These are phyloP conservation scores for Apteryx mantelli DNA, from an alignment of 2,113 vertebrate species.

Conservation along the genomic window DNA sequence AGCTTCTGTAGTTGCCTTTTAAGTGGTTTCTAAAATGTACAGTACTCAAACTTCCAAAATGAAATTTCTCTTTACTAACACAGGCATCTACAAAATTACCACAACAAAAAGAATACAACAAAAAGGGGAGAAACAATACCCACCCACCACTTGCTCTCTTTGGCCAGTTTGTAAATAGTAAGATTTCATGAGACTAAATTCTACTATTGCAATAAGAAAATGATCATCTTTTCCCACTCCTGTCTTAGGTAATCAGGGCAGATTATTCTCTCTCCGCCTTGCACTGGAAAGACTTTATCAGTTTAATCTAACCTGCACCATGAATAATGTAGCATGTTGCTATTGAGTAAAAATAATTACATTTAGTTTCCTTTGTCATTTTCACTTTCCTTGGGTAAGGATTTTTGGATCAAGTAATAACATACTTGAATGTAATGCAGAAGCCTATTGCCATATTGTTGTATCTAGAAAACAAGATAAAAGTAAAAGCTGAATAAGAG, in stretches of 20 bases:
- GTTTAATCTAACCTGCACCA: neutral
- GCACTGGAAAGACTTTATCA: neutral
- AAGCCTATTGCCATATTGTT: neutral
- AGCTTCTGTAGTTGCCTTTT: neutral
- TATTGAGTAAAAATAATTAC: neutral
- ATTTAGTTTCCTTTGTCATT: neutral
- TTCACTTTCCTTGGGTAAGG: neutral
- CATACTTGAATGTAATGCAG: neutral
- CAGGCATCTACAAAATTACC: neutral
- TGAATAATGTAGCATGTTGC: neutral
- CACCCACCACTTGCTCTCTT: neutral
- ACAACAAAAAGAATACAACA: neutral
- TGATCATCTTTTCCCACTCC: neutral
- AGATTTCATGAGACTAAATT: neutral
- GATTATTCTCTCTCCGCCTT: neutral
- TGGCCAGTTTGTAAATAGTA: neutral
- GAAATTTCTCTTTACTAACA: neutral
- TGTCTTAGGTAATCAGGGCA: neutral
- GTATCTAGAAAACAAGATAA: neutral
- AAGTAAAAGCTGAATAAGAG: neutral
- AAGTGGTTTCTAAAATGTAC: neutral
- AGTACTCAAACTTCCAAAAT: neutral
- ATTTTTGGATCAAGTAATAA: neutral
- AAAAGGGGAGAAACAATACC: neutral
- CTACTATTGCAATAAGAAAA: neutral